These are phyloP conservation scores for Pogona vitticeps DNA, from an alignment of 2,113 vertebrate genomes.

Conservation along the genomic window DNA sequence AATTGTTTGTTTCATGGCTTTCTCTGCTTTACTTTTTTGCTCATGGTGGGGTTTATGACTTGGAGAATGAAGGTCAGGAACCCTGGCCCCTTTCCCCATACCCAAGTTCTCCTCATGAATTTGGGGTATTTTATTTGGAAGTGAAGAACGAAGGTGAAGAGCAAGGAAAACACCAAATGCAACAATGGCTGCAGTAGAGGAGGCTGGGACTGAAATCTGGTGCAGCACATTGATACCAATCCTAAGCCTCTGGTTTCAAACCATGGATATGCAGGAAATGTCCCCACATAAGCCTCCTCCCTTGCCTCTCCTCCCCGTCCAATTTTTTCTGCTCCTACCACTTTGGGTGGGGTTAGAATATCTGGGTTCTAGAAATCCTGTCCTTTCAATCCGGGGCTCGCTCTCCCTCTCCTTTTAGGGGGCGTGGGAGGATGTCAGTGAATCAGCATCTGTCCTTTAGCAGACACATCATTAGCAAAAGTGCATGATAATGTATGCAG, in stretches of 20 bases:
- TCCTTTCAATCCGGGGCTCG: too few species aligned
- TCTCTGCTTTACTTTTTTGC: too few species aligned
- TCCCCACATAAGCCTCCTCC: neutral
- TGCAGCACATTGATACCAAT: neutral
- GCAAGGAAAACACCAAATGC: too few species aligned
- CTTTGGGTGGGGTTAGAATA: neutral
- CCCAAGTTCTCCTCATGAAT: neutral
- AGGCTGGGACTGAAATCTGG: neutral
- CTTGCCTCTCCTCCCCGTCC: neutral
- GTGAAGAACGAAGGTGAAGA: neutral
- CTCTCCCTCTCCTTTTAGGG: too few species aligned
- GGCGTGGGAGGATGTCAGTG: too few species aligned
- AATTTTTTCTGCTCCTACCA: too few species aligned
- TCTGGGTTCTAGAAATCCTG: neutral
- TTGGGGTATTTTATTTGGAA: neutral
- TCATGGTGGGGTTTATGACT: neutral
- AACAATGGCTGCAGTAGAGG: too few species aligned
- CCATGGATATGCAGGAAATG: neutral
- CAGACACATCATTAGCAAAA: too few species aligned
- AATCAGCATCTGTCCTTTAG: too few species aligned
- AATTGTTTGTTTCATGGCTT: neutral
- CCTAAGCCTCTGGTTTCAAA: neutral
- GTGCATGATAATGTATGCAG: too few species aligned
- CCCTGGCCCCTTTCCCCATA: neutral
- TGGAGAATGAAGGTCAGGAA: neutral